Conservation (phyloP, 23 tunicate species). For the Styela plicata region DNA sequence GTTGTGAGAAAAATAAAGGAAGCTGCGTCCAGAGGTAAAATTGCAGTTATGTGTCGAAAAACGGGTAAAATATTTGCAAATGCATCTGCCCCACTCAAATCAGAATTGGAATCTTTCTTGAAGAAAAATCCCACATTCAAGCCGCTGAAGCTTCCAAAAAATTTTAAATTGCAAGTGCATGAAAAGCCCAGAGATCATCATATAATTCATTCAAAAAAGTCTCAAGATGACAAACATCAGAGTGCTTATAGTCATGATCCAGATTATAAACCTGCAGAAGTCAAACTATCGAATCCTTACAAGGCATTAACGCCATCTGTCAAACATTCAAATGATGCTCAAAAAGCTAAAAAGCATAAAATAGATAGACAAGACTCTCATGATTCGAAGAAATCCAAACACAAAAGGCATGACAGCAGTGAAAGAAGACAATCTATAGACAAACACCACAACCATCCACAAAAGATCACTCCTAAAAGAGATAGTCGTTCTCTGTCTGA, state of each 20-base stretch:
- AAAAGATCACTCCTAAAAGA: not conserved
- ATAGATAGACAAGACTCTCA: not conserved
- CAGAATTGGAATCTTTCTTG: conserved; percentile 48
- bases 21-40: conserved; percentile 13
- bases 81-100: conserved; percentile 52
- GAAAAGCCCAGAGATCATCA: not conserved
- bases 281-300: conserved; percentile 16
- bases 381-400: conserved; percentile 23
- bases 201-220: not conserved
- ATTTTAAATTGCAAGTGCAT: not conserved
- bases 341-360: conserved; percentile 24
- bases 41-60: conserved; percentile 59
- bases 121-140: conserved; percentile 54
- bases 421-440: conserved; percentile 23
- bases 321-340: conserved; percentile 5
- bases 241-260: conserved; percentile 6
- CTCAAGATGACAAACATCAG: not conserved
- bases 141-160: conserved; percentile 7
- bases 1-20: conserved; percentile 26
- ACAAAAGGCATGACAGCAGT: conserved; percentile 8
- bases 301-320: conserved; percentile 10
- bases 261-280: conserved; percentile 25
- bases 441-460: not conserved
- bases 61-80: conserved; percentile 59
- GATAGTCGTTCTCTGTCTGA: conserved; percentile 20